A percentile compares a stretch with the other conserved stretches of the same genome.
Evolutionary conservation across 1,140 invertebrate genomes (phyloP).

Genomic region (Heliconius nattereri): DNA sequence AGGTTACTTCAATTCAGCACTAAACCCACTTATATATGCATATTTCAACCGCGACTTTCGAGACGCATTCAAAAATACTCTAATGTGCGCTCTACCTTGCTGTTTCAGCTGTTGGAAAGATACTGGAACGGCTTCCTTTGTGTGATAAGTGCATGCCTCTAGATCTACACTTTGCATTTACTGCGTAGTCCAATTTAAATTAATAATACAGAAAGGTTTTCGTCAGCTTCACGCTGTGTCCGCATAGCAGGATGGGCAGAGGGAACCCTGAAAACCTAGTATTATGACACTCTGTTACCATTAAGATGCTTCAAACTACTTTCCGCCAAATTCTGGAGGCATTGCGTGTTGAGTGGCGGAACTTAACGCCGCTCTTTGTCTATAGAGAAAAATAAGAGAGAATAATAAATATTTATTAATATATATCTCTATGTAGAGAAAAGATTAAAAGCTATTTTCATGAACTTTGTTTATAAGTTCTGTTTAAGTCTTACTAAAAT

Average conservation of each 20-base stretch:
- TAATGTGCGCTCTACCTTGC: conserved; percentile 89
- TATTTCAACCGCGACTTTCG: conserved; percentile 99
- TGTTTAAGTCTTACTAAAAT: not conserved
- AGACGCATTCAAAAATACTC: conserved; percentile 96
- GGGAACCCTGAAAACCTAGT: no score
- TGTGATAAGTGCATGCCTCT: conserved; percentile 42
- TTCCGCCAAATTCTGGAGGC: no score
- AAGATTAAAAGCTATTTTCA: not conserved
- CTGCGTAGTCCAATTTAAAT: not conserved
- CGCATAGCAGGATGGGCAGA: no score
- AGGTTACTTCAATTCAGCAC: conserved; percentile 96
- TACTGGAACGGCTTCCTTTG: conserved; percentile 67
- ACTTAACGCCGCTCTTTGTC: no score
- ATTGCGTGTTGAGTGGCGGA: no score
- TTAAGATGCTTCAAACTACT: no score
- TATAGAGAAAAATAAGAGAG: no score
- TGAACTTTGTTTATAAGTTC: not conserved
- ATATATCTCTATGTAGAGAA: no score
- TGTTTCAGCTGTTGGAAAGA: conserved; percentile 83
- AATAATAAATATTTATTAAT: no score
- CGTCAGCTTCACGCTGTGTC: no score
- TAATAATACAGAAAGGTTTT: not conserved
- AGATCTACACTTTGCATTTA: conserved; percentile 6
- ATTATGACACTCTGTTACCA: no score
- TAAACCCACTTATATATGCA: conserved; percentile 98